phyloP scores from a whole-genome alignment of 2,113 vertebrate species.

The Rattus norvegicus region DNA sequence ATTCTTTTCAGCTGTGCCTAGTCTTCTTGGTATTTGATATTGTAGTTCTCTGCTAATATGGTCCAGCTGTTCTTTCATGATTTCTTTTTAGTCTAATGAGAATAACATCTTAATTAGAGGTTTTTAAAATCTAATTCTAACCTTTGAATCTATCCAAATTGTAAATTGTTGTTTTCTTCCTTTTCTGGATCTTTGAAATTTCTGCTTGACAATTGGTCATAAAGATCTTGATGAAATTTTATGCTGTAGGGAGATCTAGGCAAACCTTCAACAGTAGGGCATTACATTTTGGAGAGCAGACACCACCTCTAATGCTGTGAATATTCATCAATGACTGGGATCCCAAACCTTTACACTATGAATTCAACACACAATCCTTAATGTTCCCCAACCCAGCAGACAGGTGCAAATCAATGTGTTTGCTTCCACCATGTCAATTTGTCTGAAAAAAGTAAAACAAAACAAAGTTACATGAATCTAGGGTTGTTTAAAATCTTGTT shows the following conservation, averaged over 20 bases:
- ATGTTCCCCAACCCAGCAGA: fast-evolving
- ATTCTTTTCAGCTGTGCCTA: not conserved
- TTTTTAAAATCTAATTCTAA: not conserved
- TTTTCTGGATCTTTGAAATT: not conserved
- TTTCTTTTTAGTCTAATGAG: not conserved
- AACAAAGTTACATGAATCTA: not conserved
- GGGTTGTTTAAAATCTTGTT: not conserved
- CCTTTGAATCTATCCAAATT: not conserved
- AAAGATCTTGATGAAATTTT: not conserved
- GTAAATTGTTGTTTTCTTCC: not conserved
- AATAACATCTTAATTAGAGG: not conserved
- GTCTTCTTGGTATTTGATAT: not conserved
- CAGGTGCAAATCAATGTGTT: not conserved
- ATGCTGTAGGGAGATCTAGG: not conserved
- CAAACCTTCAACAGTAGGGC: not conserved
- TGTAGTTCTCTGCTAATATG: not conserved
- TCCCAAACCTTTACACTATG: not conserved
- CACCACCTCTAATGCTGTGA: not conserved
- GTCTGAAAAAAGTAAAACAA: no score
- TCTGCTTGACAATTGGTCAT: not conserved
- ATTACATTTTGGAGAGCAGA: not conserved
- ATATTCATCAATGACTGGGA: not conserved
- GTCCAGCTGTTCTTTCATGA: not conserved
- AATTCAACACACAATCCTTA: not conserved
- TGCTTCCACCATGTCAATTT: not conserved